Conservation (phyloP, 1,140 invertebrate genomes). For the Calycopis cecrops region DNA sequence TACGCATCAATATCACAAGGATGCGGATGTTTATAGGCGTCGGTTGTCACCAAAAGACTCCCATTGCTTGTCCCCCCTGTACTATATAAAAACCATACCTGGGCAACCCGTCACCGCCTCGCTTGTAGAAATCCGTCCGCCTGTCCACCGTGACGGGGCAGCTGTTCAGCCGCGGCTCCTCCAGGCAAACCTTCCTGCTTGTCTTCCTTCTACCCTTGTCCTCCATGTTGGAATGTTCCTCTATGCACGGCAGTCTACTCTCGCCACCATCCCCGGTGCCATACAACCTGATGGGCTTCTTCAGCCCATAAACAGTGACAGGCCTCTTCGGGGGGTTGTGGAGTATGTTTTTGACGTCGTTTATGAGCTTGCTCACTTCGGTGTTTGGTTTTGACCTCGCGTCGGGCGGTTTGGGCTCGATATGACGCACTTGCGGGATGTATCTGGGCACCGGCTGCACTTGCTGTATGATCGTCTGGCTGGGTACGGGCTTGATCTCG, state of each 20-base stretch:
- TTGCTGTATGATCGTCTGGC: conserved; percentile 11
- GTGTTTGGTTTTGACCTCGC: conserved; percentile 5
- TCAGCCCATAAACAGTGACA: conserved; percentile 22
- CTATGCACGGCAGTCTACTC: conserved; percentile 46
- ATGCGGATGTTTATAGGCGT: too few species aligned
- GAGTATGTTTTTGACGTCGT: conserved; percentile 13
- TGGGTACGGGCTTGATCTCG: conserved; percentile 18
- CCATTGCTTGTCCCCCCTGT: not conserved
- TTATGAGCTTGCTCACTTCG: conserved; percentile 2
- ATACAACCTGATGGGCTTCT: conserved; percentile 36
- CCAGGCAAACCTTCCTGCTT: conserved; percentile 31
- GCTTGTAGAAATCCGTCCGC: conserved; percentile 40
- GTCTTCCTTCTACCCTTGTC: conserved; percentile 29
- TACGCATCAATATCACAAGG: too few species aligned
- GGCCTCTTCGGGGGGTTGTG: conserved; percentile 27
- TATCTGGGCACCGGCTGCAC: conserved; percentile 15
- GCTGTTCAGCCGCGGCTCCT: conserved; percentile 39
- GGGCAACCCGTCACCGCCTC: conserved; percentile 46
- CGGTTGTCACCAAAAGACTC: not conserved
- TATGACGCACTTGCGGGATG: conserved; percentile 9
- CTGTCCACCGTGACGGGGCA: conserved; percentile 40
- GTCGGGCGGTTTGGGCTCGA: conserved; percentile 21
- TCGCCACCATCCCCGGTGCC: conserved; percentile 50
- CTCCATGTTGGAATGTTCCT: conserved; percentile 52
- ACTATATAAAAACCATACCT: conserved; percentile 30